Evolutionary conservation across 2,888 invertebrate species (phyloP).

Genomic region (Papilio elwesi): DNA sequence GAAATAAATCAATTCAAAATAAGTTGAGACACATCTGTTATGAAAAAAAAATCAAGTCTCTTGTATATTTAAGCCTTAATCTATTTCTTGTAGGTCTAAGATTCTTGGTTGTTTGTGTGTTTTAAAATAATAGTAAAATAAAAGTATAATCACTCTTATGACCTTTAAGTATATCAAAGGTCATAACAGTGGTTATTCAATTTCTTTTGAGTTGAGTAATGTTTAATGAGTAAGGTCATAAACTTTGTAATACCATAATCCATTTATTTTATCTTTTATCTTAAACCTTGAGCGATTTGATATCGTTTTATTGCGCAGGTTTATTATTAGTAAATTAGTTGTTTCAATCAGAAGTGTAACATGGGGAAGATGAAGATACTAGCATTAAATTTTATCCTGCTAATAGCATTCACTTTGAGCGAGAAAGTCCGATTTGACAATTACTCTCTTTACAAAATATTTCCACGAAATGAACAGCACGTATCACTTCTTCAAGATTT

Average conservation of each 20-base stretch:
- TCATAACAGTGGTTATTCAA: too few relatives aligned
- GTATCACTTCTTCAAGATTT: conserved; percentile 75
- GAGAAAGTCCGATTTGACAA: conserved; percentile 68
- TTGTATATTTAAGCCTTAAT: too few relatives aligned
- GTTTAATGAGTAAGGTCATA: conserved; percentile 1
- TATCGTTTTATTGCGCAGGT: conserved; percentile 10
- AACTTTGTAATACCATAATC: not conserved
- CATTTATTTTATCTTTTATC: conserved; percentile 27
- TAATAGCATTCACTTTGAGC: conserved; percentile 42
- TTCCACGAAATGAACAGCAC: conserved; percentile 76
- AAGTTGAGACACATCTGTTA: too few relatives aligned
- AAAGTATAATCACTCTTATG: too few relatives aligned
- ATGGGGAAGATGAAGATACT: conserved; percentile 20
- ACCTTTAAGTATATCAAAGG: too few relatives aligned
- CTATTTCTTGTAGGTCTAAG: too few relatives aligned
- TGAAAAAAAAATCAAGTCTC: too few relatives aligned
- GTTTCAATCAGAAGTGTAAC: conserved; percentile 3
- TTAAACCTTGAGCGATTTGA: conserved; percentile 15
- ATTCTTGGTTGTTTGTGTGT: too few relatives aligned
- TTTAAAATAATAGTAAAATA: too few relatives aligned
- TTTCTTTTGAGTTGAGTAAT: not conserved
- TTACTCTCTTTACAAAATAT: conserved; percentile 81
- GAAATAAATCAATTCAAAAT: too few relatives aligned
- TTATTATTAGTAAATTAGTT: conserved; percentile 25
- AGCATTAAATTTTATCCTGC: conserved; percentile 22